Evolutionary conservation across 35 echinoderm and acorn worm genomes (phyloP).

Genomic region (Ptychodera flava): DNA sequence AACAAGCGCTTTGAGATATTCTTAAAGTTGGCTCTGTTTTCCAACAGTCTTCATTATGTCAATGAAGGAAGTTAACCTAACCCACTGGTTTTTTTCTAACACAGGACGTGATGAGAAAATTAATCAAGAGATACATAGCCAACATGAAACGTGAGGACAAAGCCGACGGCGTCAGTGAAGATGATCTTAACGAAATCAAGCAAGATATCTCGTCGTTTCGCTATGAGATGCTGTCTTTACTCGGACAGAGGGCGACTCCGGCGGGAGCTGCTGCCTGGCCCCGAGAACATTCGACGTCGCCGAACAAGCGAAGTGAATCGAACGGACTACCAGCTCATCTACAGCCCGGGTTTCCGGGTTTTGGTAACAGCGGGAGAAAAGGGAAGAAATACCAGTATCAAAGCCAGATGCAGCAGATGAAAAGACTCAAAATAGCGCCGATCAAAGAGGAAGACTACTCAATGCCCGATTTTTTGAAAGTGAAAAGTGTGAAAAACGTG

Average conservation of each 20-base stretch:
- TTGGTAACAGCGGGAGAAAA: slow-evolving; percentile 34
- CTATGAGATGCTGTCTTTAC: background rate
- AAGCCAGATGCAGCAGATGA: slow-evolving; percentile 28
- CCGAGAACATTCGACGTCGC: background rate
- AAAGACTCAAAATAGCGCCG: slow-evolving; percentile 62
- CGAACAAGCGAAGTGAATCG: slow-evolving; percentile 6
- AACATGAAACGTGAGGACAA: slow-evolving; percentile 67
- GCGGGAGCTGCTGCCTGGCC: background rate
- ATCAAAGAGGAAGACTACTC: slow-evolving; percentile 86
- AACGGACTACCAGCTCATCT: background rate
- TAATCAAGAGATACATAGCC: slow-evolving; percentile 88
- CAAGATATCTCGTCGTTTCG: slow-evolving; percentile 84
- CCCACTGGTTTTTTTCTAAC: too few relatives aligned
- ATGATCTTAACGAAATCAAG: slow-evolving; percentile 98
- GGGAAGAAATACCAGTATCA: slow-evolving; percentile 62
- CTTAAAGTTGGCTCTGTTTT: background rate
- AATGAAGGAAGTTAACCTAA: too few relatives aligned
- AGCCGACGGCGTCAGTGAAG: slow-evolving; percentile 89
- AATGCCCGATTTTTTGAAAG: slow-evolving; percentile 89
- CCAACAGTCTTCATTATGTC: background rate
- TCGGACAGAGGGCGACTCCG: background rate
- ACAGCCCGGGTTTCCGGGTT: background rate
- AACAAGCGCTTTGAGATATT: too few relatives aligned
- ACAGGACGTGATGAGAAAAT: slow-evolving; percentile 78
- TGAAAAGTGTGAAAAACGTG: slow-evolving; percentile 94